Evolutionary conservation across 2,113 vertebrate species (phyloP).

Genomic region (Diglossa brunneiventris): DNA sequence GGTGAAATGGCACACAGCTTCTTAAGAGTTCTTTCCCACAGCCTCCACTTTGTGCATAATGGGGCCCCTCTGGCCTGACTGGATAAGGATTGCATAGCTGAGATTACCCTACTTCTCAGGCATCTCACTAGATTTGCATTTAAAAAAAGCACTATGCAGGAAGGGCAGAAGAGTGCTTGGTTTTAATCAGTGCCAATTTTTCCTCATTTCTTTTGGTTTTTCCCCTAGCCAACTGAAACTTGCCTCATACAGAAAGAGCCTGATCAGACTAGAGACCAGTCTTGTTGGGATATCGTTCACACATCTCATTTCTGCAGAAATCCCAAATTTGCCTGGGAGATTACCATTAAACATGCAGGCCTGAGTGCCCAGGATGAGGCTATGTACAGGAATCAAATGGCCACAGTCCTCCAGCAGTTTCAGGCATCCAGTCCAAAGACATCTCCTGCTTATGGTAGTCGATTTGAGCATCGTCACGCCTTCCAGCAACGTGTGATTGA

Average conservation of each 20-base stretch:
- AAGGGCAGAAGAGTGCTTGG: background rate
- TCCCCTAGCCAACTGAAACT: background rate
- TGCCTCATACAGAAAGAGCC: background rate
- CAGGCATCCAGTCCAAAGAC: background rate
- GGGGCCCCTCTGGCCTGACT: background rate
- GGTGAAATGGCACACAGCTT: background rate
- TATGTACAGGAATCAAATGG: background rate
- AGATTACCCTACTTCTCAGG: background rate
- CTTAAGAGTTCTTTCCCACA: background rate
- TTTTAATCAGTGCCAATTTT: background rate
- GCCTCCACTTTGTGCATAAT: background rate
- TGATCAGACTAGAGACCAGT: background rate
- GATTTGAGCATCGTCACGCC: slow-evolving; percentile 72
- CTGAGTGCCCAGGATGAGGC: slow-evolving; percentile 47
- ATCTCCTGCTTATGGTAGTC: slow-evolving; percentile 15
- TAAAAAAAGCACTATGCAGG: background rate
- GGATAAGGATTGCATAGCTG: background rate
- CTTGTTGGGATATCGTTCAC: background rate
- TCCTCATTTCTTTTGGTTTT: background rate
- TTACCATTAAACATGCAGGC: slow-evolving; percentile 60
- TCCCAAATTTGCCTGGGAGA: slow-evolving; percentile 70
- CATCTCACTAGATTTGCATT: background rate
- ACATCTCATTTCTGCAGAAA: background rate
- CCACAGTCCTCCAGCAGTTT: background rate
- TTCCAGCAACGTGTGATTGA: slow-evolving; percentile 84